Evolutionary conservation across 2,113 vertebrate genomes (phyloP), one percentile per base, ranked within the genome.

Genomic region (Pterocles gutturalis): DNA sequence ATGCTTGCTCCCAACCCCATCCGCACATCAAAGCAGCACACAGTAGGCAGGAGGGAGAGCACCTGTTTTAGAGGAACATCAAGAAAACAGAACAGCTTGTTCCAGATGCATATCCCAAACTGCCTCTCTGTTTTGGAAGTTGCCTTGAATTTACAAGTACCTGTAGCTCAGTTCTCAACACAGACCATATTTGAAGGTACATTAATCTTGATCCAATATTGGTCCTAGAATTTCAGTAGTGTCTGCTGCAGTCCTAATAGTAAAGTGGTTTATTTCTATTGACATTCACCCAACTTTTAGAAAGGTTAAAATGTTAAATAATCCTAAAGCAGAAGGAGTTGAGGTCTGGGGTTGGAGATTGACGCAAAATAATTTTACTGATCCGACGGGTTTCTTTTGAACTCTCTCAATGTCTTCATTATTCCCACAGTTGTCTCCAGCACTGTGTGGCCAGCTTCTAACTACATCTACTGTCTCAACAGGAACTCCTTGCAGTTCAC

Each of bases 351-450:
- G 25, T 86, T 51, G 58, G 54, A 73, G 76, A 58, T 34, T 41
- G 58, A 80, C 0, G 0, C 25, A 91, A 70, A 93, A 84, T 70
- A 0, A 73, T 81, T 96, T 90, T 90, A 81, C n/a, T 33, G 36
- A 60, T 86, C 51, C 19, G 66, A 43, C 20, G 41, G 0, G 0
- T 67, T 84, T 89, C 46, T 92, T 96, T 82, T 87, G 62, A 94
- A 78, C 76, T 83, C n/a, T 80, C 41, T 90, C 67, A 70, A 15
- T 70, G 51, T 89, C 80, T 87, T 92, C 38, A 60, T 95, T 93
- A 93, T 90, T 89, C 36, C 49, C 20, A 77, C 43, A 86, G 71
- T 43, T 83, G 55, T 81, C 67, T 89, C 83, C 71, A 92, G 79
- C 45, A 62, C 17, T 0, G 0, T 43, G 60, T 78, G 72, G 46